phyloP scores from a whole-genome alignment of 2,888 invertebrate species.

The Trachelus troglodyta region DNA sequence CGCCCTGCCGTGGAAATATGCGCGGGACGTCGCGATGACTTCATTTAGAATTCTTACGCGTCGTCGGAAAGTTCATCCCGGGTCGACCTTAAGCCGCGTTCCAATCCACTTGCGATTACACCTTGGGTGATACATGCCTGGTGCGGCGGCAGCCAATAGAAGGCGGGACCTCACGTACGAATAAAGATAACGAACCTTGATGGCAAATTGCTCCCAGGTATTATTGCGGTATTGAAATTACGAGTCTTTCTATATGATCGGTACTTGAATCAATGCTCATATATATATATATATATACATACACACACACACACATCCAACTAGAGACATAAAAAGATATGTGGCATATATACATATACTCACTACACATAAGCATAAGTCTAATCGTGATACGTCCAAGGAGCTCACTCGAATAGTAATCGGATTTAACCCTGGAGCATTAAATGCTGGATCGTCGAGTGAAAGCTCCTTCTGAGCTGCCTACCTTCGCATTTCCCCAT shows the following conservation, averaged over 20 bases:
- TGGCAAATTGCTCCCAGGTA: not conserved
- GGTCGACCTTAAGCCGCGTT: constrained; percentile 1
- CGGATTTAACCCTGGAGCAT: too few relatives aligned
- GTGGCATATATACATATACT: too few relatives aligned
- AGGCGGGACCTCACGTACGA: not conserved
- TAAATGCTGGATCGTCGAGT: not conserved
- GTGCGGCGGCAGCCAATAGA: not conserved
- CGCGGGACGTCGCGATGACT: not conserved
- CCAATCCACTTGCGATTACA: constrained; percentile 2
- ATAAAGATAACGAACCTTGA: constrained; percentile 3
- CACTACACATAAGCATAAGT: too few relatives aligned
- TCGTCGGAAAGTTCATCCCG: constrained; percentile 1
- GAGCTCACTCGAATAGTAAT: too few relatives aligned
- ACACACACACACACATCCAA: too few relatives aligned
- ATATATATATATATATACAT: too few relatives aligned
- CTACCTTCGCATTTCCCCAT: too few relatives aligned
- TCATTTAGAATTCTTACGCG: not conserved
- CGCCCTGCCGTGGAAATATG: too few relatives aligned
- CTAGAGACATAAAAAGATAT: too few relatives aligned
- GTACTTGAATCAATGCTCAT: too few relatives aligned
- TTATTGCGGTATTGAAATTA: not conserved
- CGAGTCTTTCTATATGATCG: too few relatives aligned
- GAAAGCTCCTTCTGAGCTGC: not conserved
- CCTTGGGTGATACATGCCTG: not conserved
- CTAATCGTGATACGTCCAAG: too few relatives aligned